These are phyloP conservation scores for Protula sp. DNA, from an alignment of 2,888 invertebrate species.

Conservation along the genomic window DNA sequence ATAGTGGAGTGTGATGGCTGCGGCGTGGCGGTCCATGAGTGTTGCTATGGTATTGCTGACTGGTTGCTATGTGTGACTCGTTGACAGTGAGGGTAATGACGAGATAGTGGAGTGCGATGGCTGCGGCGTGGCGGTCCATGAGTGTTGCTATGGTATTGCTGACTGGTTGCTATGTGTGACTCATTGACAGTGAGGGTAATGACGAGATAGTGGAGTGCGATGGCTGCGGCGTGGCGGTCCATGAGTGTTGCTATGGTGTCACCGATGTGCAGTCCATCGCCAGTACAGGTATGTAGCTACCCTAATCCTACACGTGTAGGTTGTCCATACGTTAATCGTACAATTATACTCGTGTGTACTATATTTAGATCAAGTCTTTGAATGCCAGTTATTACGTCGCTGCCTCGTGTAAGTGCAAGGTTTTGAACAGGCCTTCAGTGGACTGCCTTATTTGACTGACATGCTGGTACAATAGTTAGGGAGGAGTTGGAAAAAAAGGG, in stretches of 20 bases:
- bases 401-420: too few species aligned
- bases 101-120: conserved; percentile 97
- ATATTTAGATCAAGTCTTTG: too few species aligned
- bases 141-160: background rate
- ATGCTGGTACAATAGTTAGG: background rate
- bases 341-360: too few species aligned
- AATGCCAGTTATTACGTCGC: too few species aligned
- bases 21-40: background rate
- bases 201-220: conserved; percentile 98
- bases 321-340: too few species aligned
- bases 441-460: too few species aligned
- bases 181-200: conserved; percentile 72
- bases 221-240: conserved; percentile 91
- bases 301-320: too few species aligned
- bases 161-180: too few species aligned
- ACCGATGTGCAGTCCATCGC: conserved; percentile 85
- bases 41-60: conserved; percentile 63
- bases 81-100: conserved; percentile 81
- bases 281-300: conserved; percentile 62
- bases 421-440: too few species aligned
- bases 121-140: conserved; percentile 84
- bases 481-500: background rate
- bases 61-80: background rate
- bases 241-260: conserved; percentile 94
- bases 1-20: conserved; percentile 14